Conservation (phyloP, 2,888 invertebrate species). For the Caenorhabditis auriculariae region DNA sequence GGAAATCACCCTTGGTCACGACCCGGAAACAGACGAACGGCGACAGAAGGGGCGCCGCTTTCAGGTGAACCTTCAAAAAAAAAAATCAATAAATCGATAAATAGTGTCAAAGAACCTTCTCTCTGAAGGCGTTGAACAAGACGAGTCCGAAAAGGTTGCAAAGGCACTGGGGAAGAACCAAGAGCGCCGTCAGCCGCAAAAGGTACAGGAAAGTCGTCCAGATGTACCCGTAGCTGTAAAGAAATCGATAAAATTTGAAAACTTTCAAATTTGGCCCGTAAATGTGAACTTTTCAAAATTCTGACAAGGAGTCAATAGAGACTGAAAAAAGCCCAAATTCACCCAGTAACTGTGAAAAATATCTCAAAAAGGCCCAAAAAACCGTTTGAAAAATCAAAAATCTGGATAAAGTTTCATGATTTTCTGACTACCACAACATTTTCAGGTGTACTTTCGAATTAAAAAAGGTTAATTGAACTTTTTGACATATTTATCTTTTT, state of each 20-base stretch:
- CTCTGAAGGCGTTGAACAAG: constrained; percentile 87
- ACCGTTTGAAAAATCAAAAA: too few relatives aligned
- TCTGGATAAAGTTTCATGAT: too few relatives aligned
- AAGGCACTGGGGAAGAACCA: constrained; percentile 63
- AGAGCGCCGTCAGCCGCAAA: constrained; percentile 57
- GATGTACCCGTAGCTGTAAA: constrained; percentile 59
- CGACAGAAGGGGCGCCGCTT: constrained; percentile 85
- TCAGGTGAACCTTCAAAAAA: constrained; percentile 63
- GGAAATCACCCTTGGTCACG: constrained; percentile 90
- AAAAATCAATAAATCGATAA: neutral
- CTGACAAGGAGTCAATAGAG: too few relatives aligned
- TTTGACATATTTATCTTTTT: too few relatives aligned
- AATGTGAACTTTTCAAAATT: too few relatives aligned
- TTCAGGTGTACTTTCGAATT: too few relatives aligned
- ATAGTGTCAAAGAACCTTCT: constrained; percentile 19
- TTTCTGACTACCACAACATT: too few relatives aligned
- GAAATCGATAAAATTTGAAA: neutral
- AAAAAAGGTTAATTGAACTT: too few relatives aligned
- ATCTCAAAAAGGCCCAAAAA: too few relatives aligned
- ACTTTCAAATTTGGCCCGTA: too few relatives aligned
- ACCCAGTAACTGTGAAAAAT: too few relatives aligned
- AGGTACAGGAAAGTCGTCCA: constrained; percentile 55
- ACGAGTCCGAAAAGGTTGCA: constrained; percentile 69
- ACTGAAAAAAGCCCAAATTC: too few relatives aligned
- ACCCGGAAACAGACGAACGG: constrained; percentile 91